Percentiles rank a stretch among this genome's conserved stretches.
Evolutionary conservation across 2,113 vertebrate species (phyloP).

Genomic region (Elachura formosa): DNA sequence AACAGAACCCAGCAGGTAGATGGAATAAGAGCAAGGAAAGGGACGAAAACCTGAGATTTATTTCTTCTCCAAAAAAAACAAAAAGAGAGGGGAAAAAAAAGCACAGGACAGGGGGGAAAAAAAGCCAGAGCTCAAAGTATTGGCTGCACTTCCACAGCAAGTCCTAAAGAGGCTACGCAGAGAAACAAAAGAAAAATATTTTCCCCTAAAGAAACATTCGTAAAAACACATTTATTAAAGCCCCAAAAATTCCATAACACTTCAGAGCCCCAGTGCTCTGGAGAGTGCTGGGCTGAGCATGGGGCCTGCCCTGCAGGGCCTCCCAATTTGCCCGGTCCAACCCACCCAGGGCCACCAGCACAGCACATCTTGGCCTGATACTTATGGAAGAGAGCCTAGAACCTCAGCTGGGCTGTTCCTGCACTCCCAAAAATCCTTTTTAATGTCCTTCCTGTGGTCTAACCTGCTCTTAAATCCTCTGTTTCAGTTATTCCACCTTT

Average conservation of each 20-base stretch:
- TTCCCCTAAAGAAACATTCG: slow-evolving; percentile 37
- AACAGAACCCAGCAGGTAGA: background rate
- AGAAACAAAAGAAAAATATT: slow-evolving; percentile 50
- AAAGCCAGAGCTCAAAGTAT: background rate
- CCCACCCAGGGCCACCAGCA: background rate
- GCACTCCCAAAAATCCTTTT: background rate
- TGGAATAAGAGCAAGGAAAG: slow-evolving; percentile 38
- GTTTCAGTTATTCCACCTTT: background rate
- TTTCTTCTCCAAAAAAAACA: background rate
- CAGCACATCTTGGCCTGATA: background rate
- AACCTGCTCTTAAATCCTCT: background rate
- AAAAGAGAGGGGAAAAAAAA: background rate
- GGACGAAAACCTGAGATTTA: slow-evolving; percentile 16
- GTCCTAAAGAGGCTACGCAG: slow-evolving; percentile 13
- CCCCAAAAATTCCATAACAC: background rate
- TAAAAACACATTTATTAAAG: slow-evolving; percentile 43
- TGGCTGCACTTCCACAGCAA: slow-evolving; percentile 27
- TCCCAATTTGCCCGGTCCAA: background rate
- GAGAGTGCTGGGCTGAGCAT: background rate
- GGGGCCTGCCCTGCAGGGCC: background rate
- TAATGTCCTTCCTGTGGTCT: background rate
- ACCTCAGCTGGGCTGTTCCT: background rate
- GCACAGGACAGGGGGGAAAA: background rate
- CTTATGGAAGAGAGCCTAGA: fast-evolving
- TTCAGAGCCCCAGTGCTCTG: background rate